Evolutionary conservation across 2,113 vertebrate species (phyloP).

Genomic region (Varanus salvator): DNA sequence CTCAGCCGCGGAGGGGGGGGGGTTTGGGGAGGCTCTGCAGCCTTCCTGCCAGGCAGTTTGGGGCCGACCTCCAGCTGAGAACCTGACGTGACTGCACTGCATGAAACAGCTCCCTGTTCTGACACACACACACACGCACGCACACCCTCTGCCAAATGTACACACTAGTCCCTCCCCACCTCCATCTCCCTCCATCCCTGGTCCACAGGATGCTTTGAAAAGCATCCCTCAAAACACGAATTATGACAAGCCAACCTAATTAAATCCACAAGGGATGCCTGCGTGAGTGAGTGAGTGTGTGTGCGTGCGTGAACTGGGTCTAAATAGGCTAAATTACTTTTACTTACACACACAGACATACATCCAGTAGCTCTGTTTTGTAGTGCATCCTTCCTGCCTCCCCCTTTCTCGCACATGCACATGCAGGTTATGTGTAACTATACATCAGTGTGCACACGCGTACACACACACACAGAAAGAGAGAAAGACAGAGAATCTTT

Average conservation of each 20-base stretch:
- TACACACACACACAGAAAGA: neutral
- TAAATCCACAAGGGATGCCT: neutral
- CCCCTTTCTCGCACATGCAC: no score
- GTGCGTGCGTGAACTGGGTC: neutral
- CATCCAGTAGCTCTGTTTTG: neutral
- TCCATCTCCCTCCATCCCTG: neutral
- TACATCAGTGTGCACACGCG: neutral
- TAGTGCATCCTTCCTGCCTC: neutral
- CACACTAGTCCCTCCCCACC: neutral
- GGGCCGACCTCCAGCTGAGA: neutral
- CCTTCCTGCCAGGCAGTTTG: slow-evolving; percentile 28
- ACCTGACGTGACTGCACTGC: slow-evolving; percentile 41
- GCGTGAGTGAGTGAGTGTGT: neutral
- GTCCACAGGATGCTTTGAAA: neutral
- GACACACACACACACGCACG: neutral
- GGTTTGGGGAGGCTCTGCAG: neutral
- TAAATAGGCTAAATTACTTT: neutral
- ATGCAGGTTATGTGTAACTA: neutral
- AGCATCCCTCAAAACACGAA: neutral
- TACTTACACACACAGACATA: neutral
- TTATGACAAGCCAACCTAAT: slow-evolving; percentile 34
- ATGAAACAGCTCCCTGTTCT: neutral
- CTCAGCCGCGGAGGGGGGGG: neutral
- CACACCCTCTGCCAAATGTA: neutral
- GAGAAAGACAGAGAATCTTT: no score